phyloP scores from a whole-genome alignment of 2,888 invertebrate genomes.

The Scaptomyza flava region DNA sequence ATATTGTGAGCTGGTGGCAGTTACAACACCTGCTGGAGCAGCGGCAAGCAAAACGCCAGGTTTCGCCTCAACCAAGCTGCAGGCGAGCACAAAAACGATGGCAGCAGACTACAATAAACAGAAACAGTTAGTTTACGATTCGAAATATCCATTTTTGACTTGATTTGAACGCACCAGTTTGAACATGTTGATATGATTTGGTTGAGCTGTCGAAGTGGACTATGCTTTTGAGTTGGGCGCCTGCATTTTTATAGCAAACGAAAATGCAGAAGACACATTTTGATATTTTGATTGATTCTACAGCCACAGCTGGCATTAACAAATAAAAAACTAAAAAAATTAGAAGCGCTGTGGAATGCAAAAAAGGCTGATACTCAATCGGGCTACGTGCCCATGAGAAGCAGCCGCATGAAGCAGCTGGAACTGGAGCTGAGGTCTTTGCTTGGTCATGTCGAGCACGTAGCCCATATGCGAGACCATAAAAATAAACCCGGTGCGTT shows the following conservation, averaged over 20 bases:
- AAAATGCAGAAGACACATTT: slow-evolving; percentile 10
- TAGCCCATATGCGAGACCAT: slow-evolving; percentile 57
- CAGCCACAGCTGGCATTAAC: slow-evolving; percentile 24
- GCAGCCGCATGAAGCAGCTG: slow-evolving; percentile 4
- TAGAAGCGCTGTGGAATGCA: slow-evolving; percentile 37
- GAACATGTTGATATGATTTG: slow-evolving; percentile 74
- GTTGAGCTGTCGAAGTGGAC: slow-evolving; percentile 66
- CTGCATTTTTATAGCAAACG: slow-evolving; percentile 72
- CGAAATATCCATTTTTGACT: background rate
- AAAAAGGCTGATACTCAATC: slow-evolving; percentile 7
- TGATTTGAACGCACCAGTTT: slow-evolving; percentile 65
- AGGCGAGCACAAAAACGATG: slow-evolving; percentile 83
- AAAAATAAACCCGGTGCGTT: slow-evolving; percentile 47
- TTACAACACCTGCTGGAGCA: slow-evolving; percentile 84
- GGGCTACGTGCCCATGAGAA: slow-evolving; percentile 29
- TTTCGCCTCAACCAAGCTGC: slow-evolving; percentile 85
- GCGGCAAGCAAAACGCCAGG: slow-evolving; percentile 77
- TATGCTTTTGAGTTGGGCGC: slow-evolving; percentile 39
- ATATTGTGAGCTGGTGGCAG: slow-evolving; percentile 87
- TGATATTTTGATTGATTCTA: slow-evolving; percentile 39
- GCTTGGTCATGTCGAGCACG: slow-evolving; percentile 62
- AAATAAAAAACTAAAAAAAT: slow-evolving; percentile 3
- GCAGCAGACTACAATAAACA: slow-evolving; percentile 78
- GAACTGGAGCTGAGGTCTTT: slow-evolving; percentile 39
- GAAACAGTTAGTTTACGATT: slow-evolving; percentile 8